These are phyloP conservation scores for Probosciger aterrimus DNA, from an alignment of 2,113 vertebrate genomes.

Conservation along the genomic window DNA sequence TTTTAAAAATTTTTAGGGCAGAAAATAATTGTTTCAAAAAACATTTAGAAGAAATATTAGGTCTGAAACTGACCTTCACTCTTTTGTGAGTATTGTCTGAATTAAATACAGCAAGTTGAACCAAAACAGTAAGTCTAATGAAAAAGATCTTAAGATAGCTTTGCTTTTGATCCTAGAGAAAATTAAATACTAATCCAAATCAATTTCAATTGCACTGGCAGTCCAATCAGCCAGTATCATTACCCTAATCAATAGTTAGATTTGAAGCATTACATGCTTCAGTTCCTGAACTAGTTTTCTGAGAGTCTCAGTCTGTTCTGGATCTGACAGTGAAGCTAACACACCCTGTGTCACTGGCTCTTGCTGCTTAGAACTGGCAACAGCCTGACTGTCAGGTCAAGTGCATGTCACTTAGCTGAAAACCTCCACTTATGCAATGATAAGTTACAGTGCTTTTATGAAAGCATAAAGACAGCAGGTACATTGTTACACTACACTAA, in stretches of 20 bases:
- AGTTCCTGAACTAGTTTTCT: neutral
- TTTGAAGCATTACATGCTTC: neutral
- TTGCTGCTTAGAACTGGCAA: neutral
- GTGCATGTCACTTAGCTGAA: neutral
- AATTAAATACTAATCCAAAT: neutral
- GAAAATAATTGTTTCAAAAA: neutral
- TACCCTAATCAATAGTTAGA: neutral
- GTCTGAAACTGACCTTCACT: neutral
- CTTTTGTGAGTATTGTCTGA: neutral
- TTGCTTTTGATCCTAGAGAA: neutral
- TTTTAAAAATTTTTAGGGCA: neutral
- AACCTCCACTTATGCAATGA: neutral
- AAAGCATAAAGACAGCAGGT: neutral
- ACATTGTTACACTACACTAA: neutral
- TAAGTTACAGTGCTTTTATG: neutral
- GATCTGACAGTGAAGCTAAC: neutral
- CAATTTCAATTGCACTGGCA: neutral
- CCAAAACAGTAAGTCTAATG: neutral
- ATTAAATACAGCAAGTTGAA: neutral
- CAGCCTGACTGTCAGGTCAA: neutral
- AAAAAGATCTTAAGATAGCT: neutral
- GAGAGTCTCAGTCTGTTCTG: neutral
- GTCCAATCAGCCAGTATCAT: neutral
- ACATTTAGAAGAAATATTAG: neutral
- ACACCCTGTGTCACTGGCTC: neutral